A percentile compares a stretch with the other conserved stretches of the same genome.
phyloP scores from a whole-genome alignment of 2,888 invertebrate genomes.

The Agrotis puta region DNA sequence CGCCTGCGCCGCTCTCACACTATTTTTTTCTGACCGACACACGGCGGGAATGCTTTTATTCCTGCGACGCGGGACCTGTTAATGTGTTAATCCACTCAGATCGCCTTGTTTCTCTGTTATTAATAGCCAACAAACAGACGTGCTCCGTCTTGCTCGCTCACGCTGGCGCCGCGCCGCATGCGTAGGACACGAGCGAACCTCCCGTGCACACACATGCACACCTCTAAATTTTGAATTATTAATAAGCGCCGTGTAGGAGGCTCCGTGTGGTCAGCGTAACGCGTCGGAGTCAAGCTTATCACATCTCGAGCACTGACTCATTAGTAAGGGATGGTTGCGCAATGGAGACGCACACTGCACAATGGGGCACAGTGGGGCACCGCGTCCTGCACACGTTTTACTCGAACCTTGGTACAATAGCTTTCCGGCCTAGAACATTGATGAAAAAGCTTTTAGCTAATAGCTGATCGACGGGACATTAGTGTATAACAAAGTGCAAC shows the following conservation, averaged over 20 bases:
- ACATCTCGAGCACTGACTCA: slow-evolving; percentile 71
- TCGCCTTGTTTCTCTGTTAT: slow-evolving; percentile 84
- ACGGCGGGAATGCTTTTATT: slow-evolving; percentile 87
- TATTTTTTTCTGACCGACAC: slow-evolving; percentile 76
- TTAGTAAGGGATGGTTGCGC: slow-evolving; percentile 73
- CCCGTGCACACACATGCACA: slow-evolving; percentile 17
- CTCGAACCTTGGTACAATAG: slow-evolving; percentile 58
- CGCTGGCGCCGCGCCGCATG: slow-evolving; percentile 24
- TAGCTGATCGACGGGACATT: not conserved
- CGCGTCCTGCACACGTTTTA: slow-evolving; percentile 29
- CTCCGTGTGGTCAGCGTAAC: slow-evolving; percentile 51
- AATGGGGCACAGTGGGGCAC: slow-evolving; percentile 7
- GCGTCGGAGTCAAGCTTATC: slow-evolving; percentile 64
- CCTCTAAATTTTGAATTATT: slow-evolving; percentile 60
- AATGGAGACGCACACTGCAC: slow-evolving; percentile 41
- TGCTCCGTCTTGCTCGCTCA: slow-evolving; percentile 69
- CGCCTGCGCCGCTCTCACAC: slow-evolving; percentile 70
- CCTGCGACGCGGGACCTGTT: slow-evolving; percentile 80
- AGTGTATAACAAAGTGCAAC: not conserved
- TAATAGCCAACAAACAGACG: slow-evolving; percentile 84
- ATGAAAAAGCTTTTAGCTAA: slow-evolving; percentile 58
- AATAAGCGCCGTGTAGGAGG: slow-evolving; percentile 51
- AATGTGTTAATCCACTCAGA: slow-evolving; percentile 90
- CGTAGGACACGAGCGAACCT: slow-evolving; percentile 54
- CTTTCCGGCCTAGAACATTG: slow-evolving; percentile 55